These are phyloP conservation scores for Labeo catla DNA, from an alignment of 2,113 vertebrate species.

Conservation along the genomic window DNA sequence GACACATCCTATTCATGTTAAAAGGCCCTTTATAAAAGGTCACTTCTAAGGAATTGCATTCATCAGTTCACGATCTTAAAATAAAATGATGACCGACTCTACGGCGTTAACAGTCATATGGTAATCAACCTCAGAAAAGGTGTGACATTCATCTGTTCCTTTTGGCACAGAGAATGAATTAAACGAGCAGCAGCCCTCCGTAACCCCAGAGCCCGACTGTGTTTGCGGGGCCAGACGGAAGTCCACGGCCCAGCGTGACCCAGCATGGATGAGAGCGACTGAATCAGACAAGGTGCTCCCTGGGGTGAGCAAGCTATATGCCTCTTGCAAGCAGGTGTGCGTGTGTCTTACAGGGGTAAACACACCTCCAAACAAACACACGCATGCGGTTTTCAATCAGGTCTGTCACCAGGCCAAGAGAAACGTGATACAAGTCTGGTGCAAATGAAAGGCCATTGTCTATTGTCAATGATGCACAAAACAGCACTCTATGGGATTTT, in stretches of 20 bases:
- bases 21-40: not conserved
- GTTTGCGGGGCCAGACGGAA: not conserved
- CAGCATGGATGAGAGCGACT: not conserved
- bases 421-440: conserved; percentile 30
- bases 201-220: not conserved
- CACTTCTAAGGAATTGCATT: not conserved
- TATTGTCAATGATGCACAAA: too few species aligned
- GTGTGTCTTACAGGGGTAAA: not conserved
- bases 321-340: not conserved
- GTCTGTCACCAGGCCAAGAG: conserved; percentile 1
- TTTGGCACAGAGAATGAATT: not conserved
- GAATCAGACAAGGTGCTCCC: not conserved
- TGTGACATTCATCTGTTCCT: conserved; percentile 1
- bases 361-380: conserved; percentile 6
- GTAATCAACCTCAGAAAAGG: conserved; percentile 27
- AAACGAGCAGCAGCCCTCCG: not conserved
- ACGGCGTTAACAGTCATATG: not conserved
- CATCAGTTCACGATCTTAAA: conserved; percentile 1
- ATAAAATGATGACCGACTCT: not conserved
- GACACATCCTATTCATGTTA: not conserved
- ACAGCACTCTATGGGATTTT: not conserved
- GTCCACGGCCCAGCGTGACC: conserved; percentile 7
- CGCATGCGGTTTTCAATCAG: not conserved
- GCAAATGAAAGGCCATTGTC: not conserved
- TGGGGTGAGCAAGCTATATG: conserved; percentile 32